Conservation (phyloP, 2,113 vertebrate species). For the Nerophis lumbriciformis region DNA sequence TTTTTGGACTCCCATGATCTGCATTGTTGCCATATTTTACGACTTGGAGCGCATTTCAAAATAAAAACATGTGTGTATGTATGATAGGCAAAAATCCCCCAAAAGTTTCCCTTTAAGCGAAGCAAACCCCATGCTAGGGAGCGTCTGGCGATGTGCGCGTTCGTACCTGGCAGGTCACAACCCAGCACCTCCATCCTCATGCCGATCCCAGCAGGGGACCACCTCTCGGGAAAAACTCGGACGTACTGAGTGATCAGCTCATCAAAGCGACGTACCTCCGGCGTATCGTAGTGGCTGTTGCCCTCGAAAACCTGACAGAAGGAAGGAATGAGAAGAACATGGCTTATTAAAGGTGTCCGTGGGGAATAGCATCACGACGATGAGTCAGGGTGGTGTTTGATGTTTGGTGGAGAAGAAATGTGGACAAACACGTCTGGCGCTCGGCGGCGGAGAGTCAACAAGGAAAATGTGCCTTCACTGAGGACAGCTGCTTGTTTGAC, state of each 20-base stretch:
- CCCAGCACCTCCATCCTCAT: conserved; percentile 97
- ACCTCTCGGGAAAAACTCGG: conserved; percentile 88
- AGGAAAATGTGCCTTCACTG: conserved; percentile 4
- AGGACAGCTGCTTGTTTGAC: conserved; percentile 9
- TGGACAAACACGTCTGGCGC: conserved; percentile 8
- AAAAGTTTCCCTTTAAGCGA: too few relatives aligned
- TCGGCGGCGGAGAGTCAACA: background rate
- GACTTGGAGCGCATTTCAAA: too few relatives aligned
- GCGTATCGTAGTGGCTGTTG: conserved; percentile 92
- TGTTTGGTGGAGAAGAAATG: background rate
- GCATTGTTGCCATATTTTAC: too few relatives aligned
- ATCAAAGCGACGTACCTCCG: conserved; percentile 90
- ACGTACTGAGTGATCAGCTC: conserved; percentile 86
- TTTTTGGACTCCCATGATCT: too few relatives aligned
- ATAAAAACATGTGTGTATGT: too few relatives aligned
- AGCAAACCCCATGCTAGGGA: too few relatives aligned
- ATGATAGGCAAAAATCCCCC: too few relatives aligned
- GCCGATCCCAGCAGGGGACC: conserved; percentile 93
- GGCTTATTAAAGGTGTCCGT: background rate
- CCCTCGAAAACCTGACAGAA: conserved; percentile 87
- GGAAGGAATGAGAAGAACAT: conserved; percentile 1
- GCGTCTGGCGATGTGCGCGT: background rate
- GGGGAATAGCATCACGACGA: background rate
- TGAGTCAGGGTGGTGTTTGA: background rate
- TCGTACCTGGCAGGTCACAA: conserved; percentile 91